Evolutionary conservation across 2,113 vertebrate species (phyloP), one percentile per base, ranked within the genome.

Genomic region (Paratilapia polleni): DNA sequence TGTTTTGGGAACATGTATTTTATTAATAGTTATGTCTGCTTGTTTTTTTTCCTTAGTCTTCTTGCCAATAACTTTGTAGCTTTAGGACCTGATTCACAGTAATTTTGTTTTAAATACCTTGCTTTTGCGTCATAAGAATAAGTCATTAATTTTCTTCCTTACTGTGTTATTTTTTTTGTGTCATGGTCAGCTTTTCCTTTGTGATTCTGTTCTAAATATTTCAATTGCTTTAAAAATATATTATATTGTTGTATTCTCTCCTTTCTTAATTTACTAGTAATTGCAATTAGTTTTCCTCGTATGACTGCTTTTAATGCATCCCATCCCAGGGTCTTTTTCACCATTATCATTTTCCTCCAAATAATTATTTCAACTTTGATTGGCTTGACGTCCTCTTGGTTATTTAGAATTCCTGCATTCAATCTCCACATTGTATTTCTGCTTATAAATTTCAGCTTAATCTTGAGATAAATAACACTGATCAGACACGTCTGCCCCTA

Each of bases 1-100:
- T 57, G 78, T 41, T 56, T 56, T 41, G 3, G 78, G 78, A 2
- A 57, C 61, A 3, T 9, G 15, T 43, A 80, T 12, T 80, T 80
- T 68, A 56, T 80, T 10, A 15, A 66, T 13, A 13, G 7, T 56
- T 11, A 10, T n/a, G n/a, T n/a, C n/a, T 31, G 28, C 4, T 4
- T 31, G 28, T 4, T 31, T 31, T 2, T 31, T 31, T 31, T 31
- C 4, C 28, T 31, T 31, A 31, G 4, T 31, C 28, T 31, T 31
- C 28, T 59, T 2, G 20, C 57, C 3, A 61, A 26, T 8, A 47
- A n/a, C 20, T 82, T 28, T 8, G 4, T 8, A 7, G 24, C 36
- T 70, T 43, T 28, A 4, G 24, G 36, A 5, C 54, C 63, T 20
- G 22, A 56, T 20, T 66, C 34, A 26, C 66, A 66, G 10, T 52